Evolutionary conservation across 2,797 vertebrate genomes (phyloP), one percentile per base, ranked within the genome.

Genomic region (Alca torda): DNA sequence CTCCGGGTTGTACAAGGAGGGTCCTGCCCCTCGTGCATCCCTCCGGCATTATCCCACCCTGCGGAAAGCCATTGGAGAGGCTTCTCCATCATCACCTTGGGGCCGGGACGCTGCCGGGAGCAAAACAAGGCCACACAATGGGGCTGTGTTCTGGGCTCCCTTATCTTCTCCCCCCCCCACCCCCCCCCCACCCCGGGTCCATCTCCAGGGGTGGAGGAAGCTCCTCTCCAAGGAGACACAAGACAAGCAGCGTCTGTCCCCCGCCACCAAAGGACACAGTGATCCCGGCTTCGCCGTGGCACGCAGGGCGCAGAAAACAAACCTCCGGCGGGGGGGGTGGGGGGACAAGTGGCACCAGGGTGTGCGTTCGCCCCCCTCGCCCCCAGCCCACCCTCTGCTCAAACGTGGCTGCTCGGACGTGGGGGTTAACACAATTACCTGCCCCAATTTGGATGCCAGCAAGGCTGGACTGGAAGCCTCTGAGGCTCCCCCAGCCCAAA

Each of bases 301-400:
- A 50, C 3, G 1, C 51, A 56, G 2, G 5, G 61, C 39, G 3
- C 57, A 4, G n/a, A 80, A 79, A 91, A 39, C 82, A 89, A 56
- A 26, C 13, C 50, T 12, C 11, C 3, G 37, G 0, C 4, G 14
- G 3, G 24, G 41, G 41, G 41, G 13, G 41, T 7, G 15, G 4
- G 25, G 14, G 16, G 16, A 2, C 16, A 14, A 60, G 56, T 1
- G 1, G 24, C 69, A 43, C 25, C 26, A 1, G 41, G 70, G 11
- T 1, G 0, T 1, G 14, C 0, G 1, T 8, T 7, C 48, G 21
- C 7, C 3, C 18, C 24, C 31, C 69, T 50, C 0, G 0, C 4
- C 25, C 48, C 11, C 19, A 26, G 10, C 17, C n/a, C 31, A 11
- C 35, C 54, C 19, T 20, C n/a, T 7, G 1, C n/a, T n/a, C 24